Base-by-base conservation (phyloP, 2,113 vertebrate species). In the Phrynosoma blainvillii region DNA sequence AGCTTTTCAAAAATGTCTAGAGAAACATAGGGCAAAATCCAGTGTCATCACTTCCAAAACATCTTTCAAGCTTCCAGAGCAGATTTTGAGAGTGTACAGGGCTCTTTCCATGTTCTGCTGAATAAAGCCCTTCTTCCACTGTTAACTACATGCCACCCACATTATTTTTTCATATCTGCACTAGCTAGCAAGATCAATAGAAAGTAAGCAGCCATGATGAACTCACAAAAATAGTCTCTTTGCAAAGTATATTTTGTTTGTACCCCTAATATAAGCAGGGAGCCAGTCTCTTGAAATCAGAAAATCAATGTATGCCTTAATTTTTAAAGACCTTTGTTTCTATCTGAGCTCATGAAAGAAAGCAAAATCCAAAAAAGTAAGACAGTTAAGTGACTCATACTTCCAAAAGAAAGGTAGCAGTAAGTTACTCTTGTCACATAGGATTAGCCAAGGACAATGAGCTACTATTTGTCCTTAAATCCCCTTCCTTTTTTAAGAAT, bases 401-500 rank as follows among this genome's bases (percentile, higher is more conserved):
- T 92, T 84, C 32, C 79, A 84, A 89, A 36, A 95, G 92, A 90
- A 93, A 94, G 90, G 87, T 89, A 91, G 90, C 86, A 93, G 92
- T 92, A 87, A 90, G 90, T 86, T 94, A 95, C 95, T 95, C 93
- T 52, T 89, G 88, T 94, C 89, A 71, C 79, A 79, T 89, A 0
- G 32, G 94, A 93, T 95, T 92, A 95, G 93, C 90, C 94, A 89
- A 94, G 90, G 93, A 93, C 92, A 54, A 62, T 82, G 83, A 94
- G 88, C 93, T 94, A 92, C 88, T 93, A 87, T 94, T 36, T 93
- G 93, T 95, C 95, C 94, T 94, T 92, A 89, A 23, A 82, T 93
- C 86, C 84, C 76, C 23, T 93, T 90, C 94, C 91, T 91, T 93
- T 87, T 92, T 93, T 88, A 54, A 70, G 89, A 91, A 88, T 84